Conservation (phyloP, 1,140 invertebrate species). For the Mylabris phalerata region DNA sequence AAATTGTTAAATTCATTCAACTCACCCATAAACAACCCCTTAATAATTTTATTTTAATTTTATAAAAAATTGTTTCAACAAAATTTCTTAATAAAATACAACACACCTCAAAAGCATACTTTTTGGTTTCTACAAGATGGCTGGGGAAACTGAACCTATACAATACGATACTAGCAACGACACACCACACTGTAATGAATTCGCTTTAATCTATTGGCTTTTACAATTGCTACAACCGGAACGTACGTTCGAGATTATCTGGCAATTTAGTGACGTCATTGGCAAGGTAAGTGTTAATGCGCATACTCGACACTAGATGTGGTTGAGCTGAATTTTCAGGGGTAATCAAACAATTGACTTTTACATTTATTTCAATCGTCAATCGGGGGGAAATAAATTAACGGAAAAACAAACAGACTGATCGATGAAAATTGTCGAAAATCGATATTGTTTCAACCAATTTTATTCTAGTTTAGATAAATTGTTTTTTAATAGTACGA, state of each 20-base stretch:
- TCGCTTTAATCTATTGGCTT: background rate
- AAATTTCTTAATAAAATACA: constrained; percentile 35
- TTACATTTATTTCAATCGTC: background rate
- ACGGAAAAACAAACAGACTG: too few species aligned
- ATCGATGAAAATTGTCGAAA: too few species aligned
- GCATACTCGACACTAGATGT: constrained; percentile 23
- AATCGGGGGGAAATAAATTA: too few species aligned
- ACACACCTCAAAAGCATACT: constrained; percentile 45
- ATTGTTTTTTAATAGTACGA: too few species aligned
- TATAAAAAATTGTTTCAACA: too few species aligned
- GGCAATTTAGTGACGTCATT: constrained; percentile 33
- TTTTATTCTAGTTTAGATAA: too few species aligned
- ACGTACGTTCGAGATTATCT: constrained; percentile 17
- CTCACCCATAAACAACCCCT: constrained; percentile 41
- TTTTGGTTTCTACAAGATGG: constrained; percentile 43
- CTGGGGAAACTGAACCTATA: constrained; percentile 38
- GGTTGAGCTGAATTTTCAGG: constrained; percentile 22
- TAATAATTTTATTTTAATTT: constrained; percentile 17
- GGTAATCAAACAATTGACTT: constrained; percentile 14
- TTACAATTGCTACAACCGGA: background rate
- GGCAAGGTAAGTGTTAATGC: constrained; percentile 33
- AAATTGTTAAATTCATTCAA: constrained; percentile 15
- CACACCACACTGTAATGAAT: background rate
- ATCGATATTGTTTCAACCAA: too few species aligned
- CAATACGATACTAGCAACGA: constrained; percentile 21